A percentile compares a stretch with the other conserved stretches of the same genome.
Evolutionary conservation across 2,888 invertebrate species (phyloP).

Genomic region (Ceraclea dissimilis): DNA sequence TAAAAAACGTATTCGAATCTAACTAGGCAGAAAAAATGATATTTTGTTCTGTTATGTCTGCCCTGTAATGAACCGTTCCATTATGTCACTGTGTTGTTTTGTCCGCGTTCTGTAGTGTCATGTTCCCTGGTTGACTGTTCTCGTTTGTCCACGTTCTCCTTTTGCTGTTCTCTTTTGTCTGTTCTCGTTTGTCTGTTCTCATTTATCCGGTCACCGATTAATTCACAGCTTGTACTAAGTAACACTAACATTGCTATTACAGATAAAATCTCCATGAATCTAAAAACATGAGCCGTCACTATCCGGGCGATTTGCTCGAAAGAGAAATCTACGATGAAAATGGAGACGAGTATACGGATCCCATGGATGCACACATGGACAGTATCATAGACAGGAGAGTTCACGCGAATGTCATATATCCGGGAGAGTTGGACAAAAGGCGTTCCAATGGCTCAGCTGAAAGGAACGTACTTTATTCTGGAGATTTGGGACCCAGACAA

Average conservation of each 20-base stretch:
- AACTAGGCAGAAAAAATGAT: no score
- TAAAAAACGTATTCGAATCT: no score
- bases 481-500: not conserved
- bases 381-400: not conserved
- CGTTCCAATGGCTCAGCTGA: not conserved
- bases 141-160: no score
- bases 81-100: no score
- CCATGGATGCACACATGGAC: not conserved
- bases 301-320: conserved; percentile 1
- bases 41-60: no score
- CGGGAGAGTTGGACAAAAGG: not conserved
- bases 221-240: no score
- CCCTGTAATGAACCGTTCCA: no score
- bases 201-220: no score
- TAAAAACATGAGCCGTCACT: not conserved
- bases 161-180: no score
- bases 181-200: no score
- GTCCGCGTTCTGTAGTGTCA: no score
- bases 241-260: not conserved
- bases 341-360: not conserved
- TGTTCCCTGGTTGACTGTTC: no score
- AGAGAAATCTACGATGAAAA: not conserved
- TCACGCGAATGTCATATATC: not conserved
- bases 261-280: not conserved
- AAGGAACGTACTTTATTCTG: not conserved